Base-by-base conservation (phyloP, 2,888 invertebrate genomes). In the Drosophila emarginata region DNA sequence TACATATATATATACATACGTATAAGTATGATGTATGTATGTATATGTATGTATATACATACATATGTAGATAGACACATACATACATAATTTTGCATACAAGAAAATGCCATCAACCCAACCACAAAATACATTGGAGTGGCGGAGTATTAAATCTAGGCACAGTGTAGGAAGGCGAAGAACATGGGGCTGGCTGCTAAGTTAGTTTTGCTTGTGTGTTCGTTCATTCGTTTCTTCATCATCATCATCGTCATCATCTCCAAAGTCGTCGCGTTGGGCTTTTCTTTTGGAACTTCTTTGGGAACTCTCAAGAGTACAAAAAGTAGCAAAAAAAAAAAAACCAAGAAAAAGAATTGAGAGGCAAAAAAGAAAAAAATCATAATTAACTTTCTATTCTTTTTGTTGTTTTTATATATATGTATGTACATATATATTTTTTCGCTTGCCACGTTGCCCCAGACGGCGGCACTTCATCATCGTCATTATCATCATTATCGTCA, bases 331-430 rank as follows among this genome's bases (percentile, higher is more conserved):
- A 2, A 52, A 21, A 61, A n/a, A n/a, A n/a, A n/a, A n/a, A n/a
- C n/a, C 51, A 52, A 62, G 54, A 39, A 54, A 56, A 61, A 58
- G 23, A 40, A 63, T 67, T 65, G 45, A 9, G 3, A 18, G 40
- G 72, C 57, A 45, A 53, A 72, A 69, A 76, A 26, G 5, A 6
- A 57, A 72, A 72, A 76, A 76, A 76, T 78, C 79, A 74, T 80
- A 86, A 86, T 88, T 79, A 88, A 86, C 85, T 86, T 86, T 86
- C 88, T 86, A 88, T 86, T 87, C 76, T 77, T 71, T 76, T 71
- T 61, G 39, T 36, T 21, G 23, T 18, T 37, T 57, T n/a, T n/a
- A n/a, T n/a, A n/a, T n/a, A n/a, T n/a, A n/a, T n/a, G n/a, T n/a
- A n/a, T n/a, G n/a, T n/a, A n/a, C n/a, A n/a, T n/a, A n/a, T n/a